Evolutionary conservation across 2,113 vertebrate genomes (phyloP).

Genomic region (Catharus fuscescens): DNA sequence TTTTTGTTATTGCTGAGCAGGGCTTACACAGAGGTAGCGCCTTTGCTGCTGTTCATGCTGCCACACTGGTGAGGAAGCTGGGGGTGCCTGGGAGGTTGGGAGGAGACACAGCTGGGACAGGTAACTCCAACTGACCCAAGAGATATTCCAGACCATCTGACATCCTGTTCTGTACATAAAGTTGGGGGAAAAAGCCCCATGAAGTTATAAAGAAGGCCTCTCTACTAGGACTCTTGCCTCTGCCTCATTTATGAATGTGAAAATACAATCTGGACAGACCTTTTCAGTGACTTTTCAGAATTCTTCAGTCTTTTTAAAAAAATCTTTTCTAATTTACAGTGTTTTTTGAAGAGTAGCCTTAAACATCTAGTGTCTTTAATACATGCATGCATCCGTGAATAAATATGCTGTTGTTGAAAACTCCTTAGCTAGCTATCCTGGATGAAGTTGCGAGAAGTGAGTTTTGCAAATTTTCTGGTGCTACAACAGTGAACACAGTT

Average conservation of each 20-base stretch:
- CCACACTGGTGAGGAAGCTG: accelerated
- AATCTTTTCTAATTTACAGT: background rate
- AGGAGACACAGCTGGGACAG: background rate
- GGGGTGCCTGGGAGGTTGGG: accelerated
- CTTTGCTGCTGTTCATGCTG: accelerated
- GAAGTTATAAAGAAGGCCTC: background rate
- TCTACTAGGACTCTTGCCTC: background rate
- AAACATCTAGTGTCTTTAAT: background rate
- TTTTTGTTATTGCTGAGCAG: background rate
- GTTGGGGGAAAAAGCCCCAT: background rate
- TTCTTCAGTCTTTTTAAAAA: background rate
- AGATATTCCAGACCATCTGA: background rate
- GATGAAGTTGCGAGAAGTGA: background rate
- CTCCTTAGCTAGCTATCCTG: background rate
- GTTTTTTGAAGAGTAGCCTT: background rate
- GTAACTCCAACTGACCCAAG: background rate
- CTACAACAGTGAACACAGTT: background rate
- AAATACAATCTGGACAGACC: background rate
- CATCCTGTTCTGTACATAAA: no score
- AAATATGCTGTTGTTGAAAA: background rate
- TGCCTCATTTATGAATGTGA: background rate
- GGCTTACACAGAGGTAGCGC: background rate
- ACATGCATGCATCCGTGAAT: background rate
- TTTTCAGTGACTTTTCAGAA: background rate
- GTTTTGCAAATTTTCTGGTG: background rate